Evolutionary conservation across 2,888 invertebrate genomes (phyloP).

Genomic region (Lottia scabra): DNA sequence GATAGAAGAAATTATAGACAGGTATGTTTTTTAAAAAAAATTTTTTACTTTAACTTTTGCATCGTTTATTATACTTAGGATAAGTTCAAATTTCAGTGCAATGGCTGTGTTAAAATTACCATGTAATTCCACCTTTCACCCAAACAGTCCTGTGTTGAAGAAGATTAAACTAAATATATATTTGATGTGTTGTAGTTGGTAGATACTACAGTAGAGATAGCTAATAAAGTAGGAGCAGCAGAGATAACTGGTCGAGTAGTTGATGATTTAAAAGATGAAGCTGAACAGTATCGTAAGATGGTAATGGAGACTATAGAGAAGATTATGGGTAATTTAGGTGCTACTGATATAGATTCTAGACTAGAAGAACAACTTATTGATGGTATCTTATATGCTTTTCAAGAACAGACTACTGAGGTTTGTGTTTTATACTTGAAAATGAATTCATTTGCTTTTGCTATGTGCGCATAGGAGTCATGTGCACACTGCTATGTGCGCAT

Average conservation of each 20-base stretch:
- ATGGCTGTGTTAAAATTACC: no score
- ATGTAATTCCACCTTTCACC: no score
- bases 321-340: slow-evolving; percentile 96
- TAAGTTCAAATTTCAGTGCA: no score
- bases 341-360: slow-evolving; percentile 97
- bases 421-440: slow-evolving; percentile 17
- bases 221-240: slow-evolving; percentile 99
- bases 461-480: no score
- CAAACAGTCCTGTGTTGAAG: no score
- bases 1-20: slow-evolving; percentile 97
- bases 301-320: slow-evolving; percentile 99
- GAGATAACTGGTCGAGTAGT: slow-evolving; percentile 99
- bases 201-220: slow-evolving; percentile 99
- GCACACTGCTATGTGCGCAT: no score
- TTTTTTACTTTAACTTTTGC: no score
- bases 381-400: slow-evolving; percentile 98
- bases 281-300: slow-evolving; percentile 99
- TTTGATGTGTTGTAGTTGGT: slow-evolving; percentile 78
- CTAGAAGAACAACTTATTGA: slow-evolving; percentile 99
- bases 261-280: slow-evolving; percentile 99
- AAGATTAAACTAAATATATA: not conserved
- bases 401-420: slow-evolving; percentile 98
- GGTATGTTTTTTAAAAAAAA: slow-evolving; percentile 64
- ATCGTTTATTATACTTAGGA: no score
- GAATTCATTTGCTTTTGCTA: not conserved